Conservation (phyloP, 92 coral and sea anemone genomes). For the Bergia puertoricense region DNA sequence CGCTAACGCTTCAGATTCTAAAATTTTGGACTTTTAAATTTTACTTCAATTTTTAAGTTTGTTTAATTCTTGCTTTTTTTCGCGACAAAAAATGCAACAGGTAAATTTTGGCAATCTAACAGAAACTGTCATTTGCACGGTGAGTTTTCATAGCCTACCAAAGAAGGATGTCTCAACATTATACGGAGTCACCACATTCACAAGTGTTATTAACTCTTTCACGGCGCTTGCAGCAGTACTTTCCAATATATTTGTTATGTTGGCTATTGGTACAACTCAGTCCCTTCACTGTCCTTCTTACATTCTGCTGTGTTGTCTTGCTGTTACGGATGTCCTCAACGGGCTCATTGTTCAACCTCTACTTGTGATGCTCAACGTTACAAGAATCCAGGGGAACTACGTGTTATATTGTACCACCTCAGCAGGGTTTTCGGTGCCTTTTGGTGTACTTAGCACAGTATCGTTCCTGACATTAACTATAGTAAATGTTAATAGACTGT, state of each 20-base stretch:
- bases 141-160: slow-evolving; percentile 27
- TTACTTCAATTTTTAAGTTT: neutral
- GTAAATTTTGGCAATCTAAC: neutral
- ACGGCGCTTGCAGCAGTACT: slow-evolving; percentile 11
- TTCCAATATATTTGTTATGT: slow-evolving; percentile 4
- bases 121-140: neutral
- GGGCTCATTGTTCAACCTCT: slow-evolving; percentile 30
- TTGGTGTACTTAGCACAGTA: slow-evolving; percentile 15
- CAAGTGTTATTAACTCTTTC: slow-evolving; percentile 26
- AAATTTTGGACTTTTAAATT: neutral
- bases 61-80: no score
- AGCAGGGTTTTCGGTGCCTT: slow-evolving; percentile 26
- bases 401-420: slow-evolving; percentile 7
- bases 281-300: slow-evolving; percentile 21
- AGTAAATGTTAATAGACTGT: slow-evolving; percentile 7
- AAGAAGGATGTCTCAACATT: neutral
- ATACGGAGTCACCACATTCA: slow-evolving; percentile 16
- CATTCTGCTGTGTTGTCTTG: slow-evolving; percentile 26
- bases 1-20: no score
- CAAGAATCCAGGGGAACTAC: slow-evolving; percentile 28
- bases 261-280: slow-evolving; percentile 7
- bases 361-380: slow-evolving; percentile 31
- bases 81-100: neutral
- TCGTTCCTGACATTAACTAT: slow-evolving; percentile 32
- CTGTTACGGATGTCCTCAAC: slow-evolving; percentile 19